phyloP scores from a whole-genome alignment of 2,113 vertebrate species.

The Lethenteron reissneri region DNA sequence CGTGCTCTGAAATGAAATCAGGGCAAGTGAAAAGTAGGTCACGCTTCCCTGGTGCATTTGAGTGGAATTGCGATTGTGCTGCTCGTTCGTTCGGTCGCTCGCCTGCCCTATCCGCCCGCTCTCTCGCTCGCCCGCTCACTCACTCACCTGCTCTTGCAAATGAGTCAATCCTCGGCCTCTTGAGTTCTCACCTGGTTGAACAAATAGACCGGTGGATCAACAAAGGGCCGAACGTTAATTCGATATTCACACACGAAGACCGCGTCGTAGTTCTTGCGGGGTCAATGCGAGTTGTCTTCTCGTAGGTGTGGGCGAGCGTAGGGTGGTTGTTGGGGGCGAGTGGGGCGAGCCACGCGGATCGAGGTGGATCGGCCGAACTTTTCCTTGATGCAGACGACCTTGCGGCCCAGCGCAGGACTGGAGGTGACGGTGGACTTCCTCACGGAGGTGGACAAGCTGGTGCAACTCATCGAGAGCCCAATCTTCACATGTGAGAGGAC shows the following conservation, averaged over 20 bases:
- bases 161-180: background rate
- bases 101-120: background rate
- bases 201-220: too few species aligned
- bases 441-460: constrained; percentile 89
- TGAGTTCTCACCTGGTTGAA: background rate
- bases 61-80: background rate
- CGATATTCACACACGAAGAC: too few species aligned
- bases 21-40: too few species aligned
- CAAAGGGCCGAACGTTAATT: too few species aligned
- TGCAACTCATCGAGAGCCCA: constrained; percentile 86
- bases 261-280: background rate
- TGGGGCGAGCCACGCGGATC: too few species aligned
- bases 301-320: too few species aligned
- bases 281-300: background rate
- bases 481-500: constrained; percentile 67
- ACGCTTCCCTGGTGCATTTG: too few species aligned
- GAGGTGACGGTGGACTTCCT: constrained; percentile 95
- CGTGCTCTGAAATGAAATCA: too few species aligned
- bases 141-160: background rate
- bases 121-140: background rate
- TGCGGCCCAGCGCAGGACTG: constrained; percentile 40
- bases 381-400: constrained; percentile 22
- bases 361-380: background rate
- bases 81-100: background rate
- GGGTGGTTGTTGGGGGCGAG: too few species aligned